Percentiles rank a stretch among this genome's conserved stretches.
phyloP scores from a whole-genome alignment of 2,113 vertebrate species.

The Sylvietta virens region DNA sequence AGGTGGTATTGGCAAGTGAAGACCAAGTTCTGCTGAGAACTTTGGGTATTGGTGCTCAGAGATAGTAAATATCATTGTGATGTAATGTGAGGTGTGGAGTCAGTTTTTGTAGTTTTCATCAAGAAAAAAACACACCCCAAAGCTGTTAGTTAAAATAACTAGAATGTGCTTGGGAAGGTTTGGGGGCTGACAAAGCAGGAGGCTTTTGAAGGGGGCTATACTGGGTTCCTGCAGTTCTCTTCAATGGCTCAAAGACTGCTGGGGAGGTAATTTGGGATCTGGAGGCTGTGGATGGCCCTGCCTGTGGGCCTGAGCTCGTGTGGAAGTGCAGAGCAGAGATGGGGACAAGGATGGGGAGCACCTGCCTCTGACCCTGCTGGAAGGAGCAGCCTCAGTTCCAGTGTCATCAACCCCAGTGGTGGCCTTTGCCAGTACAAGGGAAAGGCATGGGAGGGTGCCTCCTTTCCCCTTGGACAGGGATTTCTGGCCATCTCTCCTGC shows the following conservation, averaged over 20 bases:
- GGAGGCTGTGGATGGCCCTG: not conserved
- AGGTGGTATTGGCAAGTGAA: not conserved
- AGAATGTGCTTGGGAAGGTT: not conserved
- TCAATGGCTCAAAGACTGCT: not conserved
- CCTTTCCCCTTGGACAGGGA: not conserved
- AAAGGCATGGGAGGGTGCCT: not conserved
- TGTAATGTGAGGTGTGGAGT: not conserved
- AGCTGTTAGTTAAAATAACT: not conserved
- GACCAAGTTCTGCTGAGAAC: not conserved
- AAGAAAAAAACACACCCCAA: not conserved
- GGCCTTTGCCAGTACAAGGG: not conserved
- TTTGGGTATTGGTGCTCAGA: not conserved
- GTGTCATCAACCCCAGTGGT: fast-evolving
- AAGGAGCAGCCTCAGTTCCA: not conserved
- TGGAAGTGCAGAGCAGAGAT: not conserved
- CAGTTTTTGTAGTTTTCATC: not conserved
- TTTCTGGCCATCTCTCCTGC: not conserved
- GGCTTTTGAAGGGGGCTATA: not conserved
- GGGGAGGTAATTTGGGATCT: not conserved
- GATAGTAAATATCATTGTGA: not conserved
- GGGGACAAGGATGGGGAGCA: not conserved
- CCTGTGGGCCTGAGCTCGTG: not conserved
- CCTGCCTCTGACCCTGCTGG: fast-evolving
- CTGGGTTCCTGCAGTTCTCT: not conserved
- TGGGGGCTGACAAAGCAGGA: not conserved